phyloP scores from a whole-genome alignment of 2,888 invertebrate genomes.

The Apotomis capreana region DNA sequence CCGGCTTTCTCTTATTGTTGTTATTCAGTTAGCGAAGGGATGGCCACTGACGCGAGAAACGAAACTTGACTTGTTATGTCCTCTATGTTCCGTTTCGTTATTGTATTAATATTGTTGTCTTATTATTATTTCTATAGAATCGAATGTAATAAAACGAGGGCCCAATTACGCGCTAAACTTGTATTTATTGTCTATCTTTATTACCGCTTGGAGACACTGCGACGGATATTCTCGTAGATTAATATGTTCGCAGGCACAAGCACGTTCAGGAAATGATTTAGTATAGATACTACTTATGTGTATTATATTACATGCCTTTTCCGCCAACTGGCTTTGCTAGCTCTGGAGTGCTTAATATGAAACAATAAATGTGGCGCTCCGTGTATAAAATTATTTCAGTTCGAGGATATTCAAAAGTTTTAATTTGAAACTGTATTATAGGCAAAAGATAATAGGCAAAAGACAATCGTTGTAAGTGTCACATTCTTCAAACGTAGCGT shows the following conservation, averaged over 20 bases:
- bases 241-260: conserved; percentile 29
- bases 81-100: conserved; percentile 59
- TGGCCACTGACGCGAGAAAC: conserved; percentile 68
- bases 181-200: conserved; percentile 38
- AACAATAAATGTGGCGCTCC: conserved; percentile 7
- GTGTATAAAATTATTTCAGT: background rate
- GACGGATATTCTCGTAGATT: conserved; percentile 32
- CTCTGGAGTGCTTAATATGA: background rate
- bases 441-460: too few relatives aligned
- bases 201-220: conserved; percentile 20
- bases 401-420: too few relatives aligned
- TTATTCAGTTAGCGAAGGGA: conserved; percentile 75
- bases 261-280: conserved; percentile 35
- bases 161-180: conserved; percentile 36
- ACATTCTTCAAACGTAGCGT: too few relatives aligned
- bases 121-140: conserved; percentile 44
- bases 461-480: too few relatives aligned
- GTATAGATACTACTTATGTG: conserved; percentile 16
- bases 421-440: too few relatives aligned
- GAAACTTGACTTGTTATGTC: conserved; percentile 71
- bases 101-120: conserved; percentile 56
- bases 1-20: conserved; percentile 65
- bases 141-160: conserved; percentile 38
- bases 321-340: background rate
- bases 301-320: conserved; percentile 4